Evolutionary conservation across 2,113 vertebrate species (phyloP).

Genomic region (Marmota monax): DNA sequence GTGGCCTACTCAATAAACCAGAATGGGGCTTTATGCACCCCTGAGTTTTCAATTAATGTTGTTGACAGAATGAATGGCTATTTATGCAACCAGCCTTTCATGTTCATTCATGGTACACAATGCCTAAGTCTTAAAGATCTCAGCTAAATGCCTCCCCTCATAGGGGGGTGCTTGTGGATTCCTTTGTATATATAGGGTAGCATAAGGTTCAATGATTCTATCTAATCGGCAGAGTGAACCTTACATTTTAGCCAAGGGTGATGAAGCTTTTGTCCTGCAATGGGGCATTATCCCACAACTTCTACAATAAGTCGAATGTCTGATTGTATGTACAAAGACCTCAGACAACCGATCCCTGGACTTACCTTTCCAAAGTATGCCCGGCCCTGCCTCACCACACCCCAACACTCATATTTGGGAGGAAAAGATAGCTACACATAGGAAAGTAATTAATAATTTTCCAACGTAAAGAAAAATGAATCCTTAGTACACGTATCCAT

Average conservation of each 20-base stretch:
- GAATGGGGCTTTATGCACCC: slow-evolving; percentile 75
- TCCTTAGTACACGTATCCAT: background rate
- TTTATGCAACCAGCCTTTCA: slow-evolving; percentile 77
- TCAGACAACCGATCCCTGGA: slow-evolving; percentile 30
- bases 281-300: slow-evolving; percentile 16
- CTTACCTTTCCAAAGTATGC: slow-evolving; percentile 46
- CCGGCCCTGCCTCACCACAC: background rate
- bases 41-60: slow-evolving; percentile 83
- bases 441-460: no score
- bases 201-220: slow-evolving; percentile 81
- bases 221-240: slow-evolving; percentile 70
- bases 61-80: slow-evolving; percentile 83
- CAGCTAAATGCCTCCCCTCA: slow-evolving; percentile 75
- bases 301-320: slow-evolving; percentile 27
- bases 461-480: background rate
- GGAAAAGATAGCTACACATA: background rate
- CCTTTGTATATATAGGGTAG: slow-evolving; percentile 72
- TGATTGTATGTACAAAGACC: slow-evolving; percentile 37
- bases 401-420: background rate
- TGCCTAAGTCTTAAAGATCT: slow-evolving; percentile 74
- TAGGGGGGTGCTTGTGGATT: slow-evolving; percentile 70
- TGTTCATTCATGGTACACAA: slow-evolving; percentile 78
- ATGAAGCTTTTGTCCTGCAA: slow-evolving; percentile 60
- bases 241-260: slow-evolving; percentile 60
- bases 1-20: slow-evolving; percentile 73